Base-by-base conservation (phyloP, 2,888 invertebrate genomes). In the Danaus chrysippus region DNA sequence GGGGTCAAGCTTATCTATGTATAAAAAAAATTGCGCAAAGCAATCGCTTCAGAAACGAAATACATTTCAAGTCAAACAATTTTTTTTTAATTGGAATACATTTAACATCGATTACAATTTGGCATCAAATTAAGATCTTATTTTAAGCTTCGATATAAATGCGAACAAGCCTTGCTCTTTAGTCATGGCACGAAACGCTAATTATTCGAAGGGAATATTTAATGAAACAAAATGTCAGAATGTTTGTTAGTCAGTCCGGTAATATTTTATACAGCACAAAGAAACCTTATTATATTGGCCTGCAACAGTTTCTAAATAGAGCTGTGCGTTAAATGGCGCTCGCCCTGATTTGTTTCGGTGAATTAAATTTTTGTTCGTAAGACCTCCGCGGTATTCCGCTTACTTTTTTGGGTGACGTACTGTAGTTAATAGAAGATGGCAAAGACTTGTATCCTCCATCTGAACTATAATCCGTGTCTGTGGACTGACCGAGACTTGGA, bases 371-470 rank as follows among this genome's bases (percentile, higher is more conserved):
- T 69, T 88, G 87, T 68, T 91, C 91, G 63, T 89, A 79, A 23
- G 91, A 90, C 71, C 91, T 79, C 69, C 91, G 75, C 11, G 91
- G 91, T 65, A 91, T 91, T 42, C 91, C 91, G 72, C 91, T 91
- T 59, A 87, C 81, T 73, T 87, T 90, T 69, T 86, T 89, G 3
- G 90, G 85, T 43, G 90, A 84, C 59, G 71, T 69, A 3, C 78
- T 87, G 71, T 83, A 87, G 73, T 89, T 91, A 59, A 91, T 91
- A 11, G 88, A 89, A 1, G 91, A 91, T 10, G 91, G 91, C n/a
- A 91, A 76, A 0, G 91, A 91, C 67, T 91, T 91, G 78, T 91
- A 91, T 1, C 91, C 91, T 1, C 91, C 90, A 71, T 91, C 91
- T 3, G 91, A 91, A 65, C 91, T 91, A 70, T 91, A 91, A 70